Percentiles rank a stretch among this genome's conserved stretches.
Evolutionary conservation across 2,113 vertebrate genomes (phyloP).

Genomic region (Atrichornis clamosus): DNA sequence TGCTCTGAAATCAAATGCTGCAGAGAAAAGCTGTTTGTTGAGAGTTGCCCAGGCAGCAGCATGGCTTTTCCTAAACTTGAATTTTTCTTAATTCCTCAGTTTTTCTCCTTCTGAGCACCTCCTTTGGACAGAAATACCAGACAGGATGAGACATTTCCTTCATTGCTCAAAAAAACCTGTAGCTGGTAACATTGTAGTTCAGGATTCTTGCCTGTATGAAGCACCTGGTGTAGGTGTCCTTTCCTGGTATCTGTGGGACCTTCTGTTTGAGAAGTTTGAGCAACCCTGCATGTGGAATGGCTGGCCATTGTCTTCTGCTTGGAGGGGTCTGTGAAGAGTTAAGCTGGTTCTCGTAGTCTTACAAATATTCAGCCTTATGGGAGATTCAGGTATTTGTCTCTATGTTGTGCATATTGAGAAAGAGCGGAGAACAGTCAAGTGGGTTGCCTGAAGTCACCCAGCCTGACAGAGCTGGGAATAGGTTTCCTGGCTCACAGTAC

Average conservation of each 20-base stretch:
- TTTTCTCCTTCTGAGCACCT: background rate
- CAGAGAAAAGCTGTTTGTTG: background rate
- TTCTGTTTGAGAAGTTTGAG: background rate
- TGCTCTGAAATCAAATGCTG: background rate
- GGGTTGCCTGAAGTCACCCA: conserved; percentile 10
- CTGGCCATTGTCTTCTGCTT: background rate
- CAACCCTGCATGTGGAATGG: background rate
- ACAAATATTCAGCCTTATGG: background rate
- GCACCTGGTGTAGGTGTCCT: background rate
- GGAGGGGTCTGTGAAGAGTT: background rate
- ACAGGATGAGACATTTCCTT: background rate
- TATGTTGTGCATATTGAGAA: background rate
- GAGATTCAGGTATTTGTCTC: background rate
- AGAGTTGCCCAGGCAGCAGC: background rate
- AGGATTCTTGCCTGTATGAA: background rate
- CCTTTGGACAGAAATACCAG: background rate
- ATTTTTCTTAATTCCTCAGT: background rate
- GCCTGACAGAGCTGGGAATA: conserved; percentile 15
- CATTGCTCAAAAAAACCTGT: background rate
- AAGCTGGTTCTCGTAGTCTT: background rate
- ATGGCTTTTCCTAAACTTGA: background rate
- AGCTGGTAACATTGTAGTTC: background rate
- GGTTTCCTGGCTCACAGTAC: background rate
- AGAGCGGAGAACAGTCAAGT: background rate
- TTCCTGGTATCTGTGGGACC: background rate